Percentiles rank a stretch among this genome's conserved stretches.
These are phyloP conservation scores for Xenotilapia flavipinnis DNA, from an alignment of 2,113 vertebrate species.

Conservation along the genomic window DNA sequence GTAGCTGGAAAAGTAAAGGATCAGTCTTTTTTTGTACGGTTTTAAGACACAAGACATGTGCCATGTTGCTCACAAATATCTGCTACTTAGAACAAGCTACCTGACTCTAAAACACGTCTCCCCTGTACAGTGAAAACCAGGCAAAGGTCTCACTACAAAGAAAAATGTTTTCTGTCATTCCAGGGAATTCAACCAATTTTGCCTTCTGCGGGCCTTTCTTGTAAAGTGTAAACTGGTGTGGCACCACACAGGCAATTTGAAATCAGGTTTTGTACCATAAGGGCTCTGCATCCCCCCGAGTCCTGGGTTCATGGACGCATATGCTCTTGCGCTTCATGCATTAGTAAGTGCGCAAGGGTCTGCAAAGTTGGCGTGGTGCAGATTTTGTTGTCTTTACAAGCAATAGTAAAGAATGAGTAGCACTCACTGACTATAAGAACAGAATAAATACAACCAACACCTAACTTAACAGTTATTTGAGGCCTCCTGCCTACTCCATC, in stretches of 20 bases:
- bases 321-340: not conserved
- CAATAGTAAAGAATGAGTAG: not conserved
- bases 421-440: not conserved
- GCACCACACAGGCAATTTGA: not conserved
- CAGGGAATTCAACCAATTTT: not conserved
- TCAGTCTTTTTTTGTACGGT: not conserved
- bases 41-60: not conserved
- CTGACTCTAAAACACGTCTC: not conserved
- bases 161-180: not conserved
- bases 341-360: not conserved
- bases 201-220: not conserved
- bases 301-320: fast-evolving
- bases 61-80: not conserved
- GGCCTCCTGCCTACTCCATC: not conserved
- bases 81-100: not conserved
- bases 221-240: not conserved
- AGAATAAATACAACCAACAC: not conserved
- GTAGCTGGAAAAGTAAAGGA: not conserved
- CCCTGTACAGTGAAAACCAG: not conserved
- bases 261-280: not conserved
- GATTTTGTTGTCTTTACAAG: not conserved
- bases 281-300: not conserved
- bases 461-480: not conserved
- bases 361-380: not conserved
- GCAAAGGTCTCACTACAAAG: not conserved